Base-by-base conservation (phyloP, 2,888 invertebrate species). In the Ellobium chinense region DNA sequence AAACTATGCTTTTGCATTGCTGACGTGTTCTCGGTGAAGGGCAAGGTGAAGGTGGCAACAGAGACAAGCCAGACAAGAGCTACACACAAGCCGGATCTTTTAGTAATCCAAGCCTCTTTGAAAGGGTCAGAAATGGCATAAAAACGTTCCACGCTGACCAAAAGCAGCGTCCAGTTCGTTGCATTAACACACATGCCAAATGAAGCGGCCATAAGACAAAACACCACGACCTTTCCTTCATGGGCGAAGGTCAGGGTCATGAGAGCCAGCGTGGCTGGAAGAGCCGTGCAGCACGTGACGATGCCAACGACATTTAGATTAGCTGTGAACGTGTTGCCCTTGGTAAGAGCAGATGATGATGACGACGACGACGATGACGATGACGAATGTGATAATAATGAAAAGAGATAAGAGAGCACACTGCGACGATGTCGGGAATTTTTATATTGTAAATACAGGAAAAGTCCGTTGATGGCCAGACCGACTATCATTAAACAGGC, bases 71-170 rank as follows among this genome's bases (percentile, higher is more conserved):
- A 65, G 4, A 65, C 29, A 7, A 27, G 12, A 5, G 27, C 9
- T 4, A 65, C 12, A 31, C 65, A 65, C 31, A 65, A 12, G 29
- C n/a, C 18, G 9, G 65, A 65, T 12, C 29, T 5, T 5, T 31
- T 5, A 12, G 31, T 65, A 9, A 34, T 31, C 65, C 65, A 65
- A 7, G 65, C 18, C n/a, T 65, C 34, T 31, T n/a, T 65, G 65
- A 65, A 65, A 31, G 65, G 65, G 29, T 65, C 34, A n/a, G 65
- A 31, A 12, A 65, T 34, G 21, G 65, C 27, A n/a, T 65, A 65
- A n/a, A 31, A 31, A 14, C 65, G 27, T 18, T 65, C 65, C n/a
- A 65, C 29, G 31, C 34, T 65, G 65, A 65, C n/a, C 65, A 65
- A 31, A 7, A 65, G 18, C 34, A 65, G 12, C 12, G 34, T 65